These are phyloP conservation scores for Celastrina argiolus DNA, from an alignment of 2,888 invertebrate genomes.

Conservation along the genomic window DNA sequence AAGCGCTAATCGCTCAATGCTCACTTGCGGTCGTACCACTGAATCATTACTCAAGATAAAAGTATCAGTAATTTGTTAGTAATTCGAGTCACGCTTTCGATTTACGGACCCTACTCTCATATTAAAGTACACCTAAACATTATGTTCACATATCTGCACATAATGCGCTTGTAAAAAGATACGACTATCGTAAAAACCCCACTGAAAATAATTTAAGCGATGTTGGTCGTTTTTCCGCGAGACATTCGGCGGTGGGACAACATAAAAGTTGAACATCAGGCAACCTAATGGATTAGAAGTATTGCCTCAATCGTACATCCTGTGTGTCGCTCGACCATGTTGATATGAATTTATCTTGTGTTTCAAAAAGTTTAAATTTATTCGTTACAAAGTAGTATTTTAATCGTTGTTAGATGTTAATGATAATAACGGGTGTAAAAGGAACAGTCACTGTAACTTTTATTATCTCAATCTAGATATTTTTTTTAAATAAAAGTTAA, in stretches of 20 bases:
- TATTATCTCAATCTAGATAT: too few species aligned
- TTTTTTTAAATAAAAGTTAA: too few species aligned
- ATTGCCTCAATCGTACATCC: slow-evolving; percentile 67
- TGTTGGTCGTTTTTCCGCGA: slow-evolving; percentile 67
- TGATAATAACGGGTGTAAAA: too few species aligned
- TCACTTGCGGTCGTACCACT: neutral
- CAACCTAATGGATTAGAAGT: slow-evolving; percentile 75
- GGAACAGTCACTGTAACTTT: too few species aligned
- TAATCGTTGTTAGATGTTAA: too few species aligned
- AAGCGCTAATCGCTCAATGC: neutral
- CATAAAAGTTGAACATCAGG: slow-evolving; percentile 74
- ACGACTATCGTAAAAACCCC: slow-evolving; percentile 71
- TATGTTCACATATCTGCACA: slow-evolving; percentile 70
- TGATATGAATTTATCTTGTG: neutral
- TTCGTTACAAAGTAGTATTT: too few species aligned
- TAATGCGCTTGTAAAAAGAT: slow-evolving; percentile 76
- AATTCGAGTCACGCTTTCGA: slow-evolving; percentile 67
- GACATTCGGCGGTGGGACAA: slow-evolving; percentile 71
- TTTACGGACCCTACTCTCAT: slow-evolving; percentile 66
- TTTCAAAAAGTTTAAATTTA: neutral
- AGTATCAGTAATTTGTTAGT: slow-evolving; percentile 16
- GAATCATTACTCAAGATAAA: slow-evolving; percentile 21
- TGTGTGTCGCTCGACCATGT: neutral
- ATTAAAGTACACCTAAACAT: slow-evolving; percentile 63
- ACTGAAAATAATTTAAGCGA: slow-evolving; percentile 76